These are phyloP conservation scores for Anthoscopus minutus DNA, from an alignment of 2,113 vertebrate species.

Conservation along the genomic window DNA sequence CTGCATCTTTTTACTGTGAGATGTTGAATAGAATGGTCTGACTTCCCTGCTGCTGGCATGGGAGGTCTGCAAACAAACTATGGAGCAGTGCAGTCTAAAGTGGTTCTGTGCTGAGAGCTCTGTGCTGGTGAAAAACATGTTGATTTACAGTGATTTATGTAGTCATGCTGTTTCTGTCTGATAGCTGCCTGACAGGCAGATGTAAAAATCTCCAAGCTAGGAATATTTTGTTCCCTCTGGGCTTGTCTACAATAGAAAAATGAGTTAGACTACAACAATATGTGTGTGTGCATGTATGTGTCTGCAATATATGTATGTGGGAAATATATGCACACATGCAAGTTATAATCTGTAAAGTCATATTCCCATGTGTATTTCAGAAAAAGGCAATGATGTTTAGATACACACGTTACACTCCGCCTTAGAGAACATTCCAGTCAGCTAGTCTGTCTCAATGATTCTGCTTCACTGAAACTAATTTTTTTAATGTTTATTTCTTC, in stretches of 20 bases:
- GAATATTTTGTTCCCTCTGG: not conserved
- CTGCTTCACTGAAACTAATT: not conserved
- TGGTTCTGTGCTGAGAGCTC: not conserved
- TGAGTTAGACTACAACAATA: not conserved
- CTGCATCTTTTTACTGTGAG: constrained; percentile 1
- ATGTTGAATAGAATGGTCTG: not conserved
- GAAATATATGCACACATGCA: not conserved
- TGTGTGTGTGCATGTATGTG: not conserved
- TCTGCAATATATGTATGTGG: not conserved
- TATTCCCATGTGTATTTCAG: not conserved
- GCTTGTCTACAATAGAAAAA: not conserved
- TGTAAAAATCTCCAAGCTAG: not conserved
- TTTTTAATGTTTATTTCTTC: not conserved
- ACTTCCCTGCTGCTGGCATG: not conserved
- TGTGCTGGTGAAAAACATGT: not conserved
- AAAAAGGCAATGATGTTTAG: not conserved
- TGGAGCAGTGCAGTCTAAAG: not conserved
- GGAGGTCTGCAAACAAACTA: not conserved
- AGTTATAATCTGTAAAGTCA: not conserved
- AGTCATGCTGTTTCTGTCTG: not conserved
- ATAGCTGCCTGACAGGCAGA: constrained; percentile 5
- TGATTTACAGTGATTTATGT: constrained; percentile 25
- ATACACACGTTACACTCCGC: not conserved
- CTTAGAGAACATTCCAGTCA: not conserved
- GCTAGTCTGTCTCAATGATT: not conserved